Conservation (phyloP, 92 coral and sea anemone genomes). For the Zoanthus sociatus region DNA sequence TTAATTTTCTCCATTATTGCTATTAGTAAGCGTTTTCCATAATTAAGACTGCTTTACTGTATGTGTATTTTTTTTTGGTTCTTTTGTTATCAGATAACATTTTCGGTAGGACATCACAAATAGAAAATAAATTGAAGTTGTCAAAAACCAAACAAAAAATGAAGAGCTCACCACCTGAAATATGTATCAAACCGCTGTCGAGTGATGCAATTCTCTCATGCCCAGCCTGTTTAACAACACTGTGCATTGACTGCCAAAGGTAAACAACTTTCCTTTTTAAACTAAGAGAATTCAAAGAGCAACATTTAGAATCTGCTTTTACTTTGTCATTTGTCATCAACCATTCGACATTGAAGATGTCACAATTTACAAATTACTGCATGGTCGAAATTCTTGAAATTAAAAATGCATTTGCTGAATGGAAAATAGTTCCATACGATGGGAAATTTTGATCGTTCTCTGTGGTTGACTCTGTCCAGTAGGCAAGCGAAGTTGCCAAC, state of each 20-base stretch:
- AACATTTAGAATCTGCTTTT: background rate
- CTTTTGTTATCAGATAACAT: background rate
- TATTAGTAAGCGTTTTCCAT: too few relatives aligned
- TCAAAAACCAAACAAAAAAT: background rate
- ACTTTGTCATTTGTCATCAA: too few relatives aligned
- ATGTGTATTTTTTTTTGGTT: background rate
- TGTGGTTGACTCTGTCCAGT: too few relatives aligned
- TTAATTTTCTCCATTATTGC: too few relatives aligned
- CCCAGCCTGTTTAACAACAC: constrained; percentile 93
- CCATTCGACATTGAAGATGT: too few relatives aligned
- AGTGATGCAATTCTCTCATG: constrained; percentile 98
- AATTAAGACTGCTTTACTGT: background rate
- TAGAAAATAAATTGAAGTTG: constrained; percentile 15
- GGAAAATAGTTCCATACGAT: too few relatives aligned
- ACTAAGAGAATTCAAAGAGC: background rate
- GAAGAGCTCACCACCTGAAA: constrained; percentile 34
- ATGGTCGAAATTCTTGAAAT: too few relatives aligned
- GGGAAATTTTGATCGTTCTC: too few relatives aligned
- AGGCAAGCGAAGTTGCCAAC: too few relatives aligned
- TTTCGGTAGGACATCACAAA: background rate
- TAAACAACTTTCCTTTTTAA: background rate
- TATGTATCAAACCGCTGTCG: constrained; percentile 69
- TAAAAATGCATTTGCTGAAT: too few relatives aligned
- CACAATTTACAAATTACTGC: too few relatives aligned
- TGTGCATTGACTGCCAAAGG: constrained; percentile 97